Conservation (phyloP, 2,797 vertebrate species). For the Acipenser oxyrinchus region DNA sequence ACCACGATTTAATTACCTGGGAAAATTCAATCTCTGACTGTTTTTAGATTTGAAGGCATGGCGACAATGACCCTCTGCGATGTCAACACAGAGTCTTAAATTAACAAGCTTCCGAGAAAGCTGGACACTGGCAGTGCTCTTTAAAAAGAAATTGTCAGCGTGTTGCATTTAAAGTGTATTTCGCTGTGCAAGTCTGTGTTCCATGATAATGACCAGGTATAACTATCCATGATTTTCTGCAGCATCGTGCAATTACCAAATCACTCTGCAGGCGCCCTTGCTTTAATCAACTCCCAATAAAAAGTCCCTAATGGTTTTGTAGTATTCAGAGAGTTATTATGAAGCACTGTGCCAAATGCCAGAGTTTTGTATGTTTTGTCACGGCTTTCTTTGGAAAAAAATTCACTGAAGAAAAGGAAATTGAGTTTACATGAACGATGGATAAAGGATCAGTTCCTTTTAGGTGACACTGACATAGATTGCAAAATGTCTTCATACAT, state of each 20-base stretch:
- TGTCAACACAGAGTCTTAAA: conserved; percentile 1
- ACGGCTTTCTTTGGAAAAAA: too few species aligned
- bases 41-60: conserved; percentile 5
- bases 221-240: neutral
- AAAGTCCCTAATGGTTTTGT: neutral
- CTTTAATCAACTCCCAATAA: neutral
- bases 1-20: conserved; percentile 13
- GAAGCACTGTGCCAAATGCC: too few species aligned
- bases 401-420: too few species aligned
- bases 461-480: too few species aligned
- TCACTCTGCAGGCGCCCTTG: neutral
- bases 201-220: neutral
- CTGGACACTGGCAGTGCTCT: neutral
- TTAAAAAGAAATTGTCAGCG: neutral
- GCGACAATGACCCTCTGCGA: conserved; percentile 3
- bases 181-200: neutral
- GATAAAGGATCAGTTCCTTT: too few species aligned
- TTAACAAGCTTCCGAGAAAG: conserved; percentile 13
- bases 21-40: conserved; percentile 13
- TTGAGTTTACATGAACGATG: too few species aligned
- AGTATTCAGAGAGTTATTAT: neutral
- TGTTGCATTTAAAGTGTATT: neutral
- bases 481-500: too few species aligned
- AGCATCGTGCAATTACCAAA: neutral
- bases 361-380: too few species aligned